These are phyloP conservation scores for Nemotelus pantherinus DNA, from an alignment of 2,888 invertebrate species.

Conservation along the genomic window DNA sequence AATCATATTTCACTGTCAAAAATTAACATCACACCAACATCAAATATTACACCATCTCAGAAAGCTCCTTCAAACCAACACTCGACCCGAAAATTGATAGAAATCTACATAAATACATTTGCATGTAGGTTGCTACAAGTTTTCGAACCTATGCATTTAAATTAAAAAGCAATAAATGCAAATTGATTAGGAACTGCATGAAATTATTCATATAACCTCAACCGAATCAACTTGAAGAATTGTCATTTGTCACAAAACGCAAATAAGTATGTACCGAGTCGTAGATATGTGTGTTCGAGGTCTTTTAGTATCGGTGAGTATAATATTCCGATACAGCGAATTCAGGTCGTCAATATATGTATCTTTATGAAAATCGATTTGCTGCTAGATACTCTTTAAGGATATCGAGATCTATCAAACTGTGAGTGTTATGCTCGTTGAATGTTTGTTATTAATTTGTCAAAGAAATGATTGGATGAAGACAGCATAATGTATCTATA, in stretches of 20 bases:
- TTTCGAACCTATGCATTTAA: conserved; percentile 12
- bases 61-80: too few relatives aligned
- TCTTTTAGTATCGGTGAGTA: not conserved
- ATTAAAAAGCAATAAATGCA: conserved; percentile 38
- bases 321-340: conserved; percentile 3
- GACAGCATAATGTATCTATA: too few relatives aligned
- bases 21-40: too few relatives aligned
- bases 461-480: too few relatives aligned
- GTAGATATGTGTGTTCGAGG: too few relatives aligned
- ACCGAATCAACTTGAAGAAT: not conserved
- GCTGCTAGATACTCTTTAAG: not conserved
- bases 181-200: conserved; percentile 36
- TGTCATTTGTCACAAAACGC: too few relatives aligned
- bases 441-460: too few relatives aligned
- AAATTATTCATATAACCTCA: conserved; percentile 26
- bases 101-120: not conserved
- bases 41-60: too few relatives aligned
- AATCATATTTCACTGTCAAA: too few relatives aligned
- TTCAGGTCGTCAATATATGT: conserved; percentile 27
- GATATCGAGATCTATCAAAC: not conserved
- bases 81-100: too few relatives aligned
- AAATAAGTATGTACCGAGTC: too few relatives aligned
- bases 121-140: not conserved
- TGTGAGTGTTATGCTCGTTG: not conserved
- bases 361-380: conserved; percentile 29